These are phyloP conservation scores for Ploceus nigricollis DNA, from an alignment of 2,113 vertebrate genomes.

Conservation along the genomic window DNA sequence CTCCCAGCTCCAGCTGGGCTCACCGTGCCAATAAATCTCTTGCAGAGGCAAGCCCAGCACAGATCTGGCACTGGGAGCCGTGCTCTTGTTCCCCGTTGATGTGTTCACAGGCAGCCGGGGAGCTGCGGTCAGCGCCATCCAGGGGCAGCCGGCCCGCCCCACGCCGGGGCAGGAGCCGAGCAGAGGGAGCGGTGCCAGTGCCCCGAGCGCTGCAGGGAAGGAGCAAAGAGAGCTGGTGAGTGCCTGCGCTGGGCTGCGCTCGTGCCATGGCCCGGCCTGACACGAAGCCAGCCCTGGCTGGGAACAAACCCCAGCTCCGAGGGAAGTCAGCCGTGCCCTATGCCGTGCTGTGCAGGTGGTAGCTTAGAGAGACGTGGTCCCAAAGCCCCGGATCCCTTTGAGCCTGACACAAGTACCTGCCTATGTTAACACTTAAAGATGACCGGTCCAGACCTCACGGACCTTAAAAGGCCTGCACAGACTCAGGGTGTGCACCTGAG, in stretches of 20 bases:
- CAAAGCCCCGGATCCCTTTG: neutral
- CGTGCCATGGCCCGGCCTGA: neutral
- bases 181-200: neutral
- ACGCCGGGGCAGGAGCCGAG: neutral
- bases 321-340: accelerated
- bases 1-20: neutral
- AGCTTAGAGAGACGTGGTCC: neutral
- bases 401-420: neutral
- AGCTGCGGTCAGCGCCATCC: neutral
- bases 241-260: neutral
- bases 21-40: neutral
- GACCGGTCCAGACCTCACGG: neutral
- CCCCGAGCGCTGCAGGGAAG: neutral
- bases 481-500: neutral
- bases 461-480: neutral
- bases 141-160: neutral
- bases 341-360: accelerated
- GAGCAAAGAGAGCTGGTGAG: neutral
- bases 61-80: neutral
- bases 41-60: neutral
- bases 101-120: neutral
- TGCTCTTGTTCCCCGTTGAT: neutral
- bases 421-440: neutral
- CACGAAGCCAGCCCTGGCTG: too few species aligned
- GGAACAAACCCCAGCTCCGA: neutral